Conservation (phyloP, 2,888 invertebrate species). For the Agriopis marginaria region DNA sequence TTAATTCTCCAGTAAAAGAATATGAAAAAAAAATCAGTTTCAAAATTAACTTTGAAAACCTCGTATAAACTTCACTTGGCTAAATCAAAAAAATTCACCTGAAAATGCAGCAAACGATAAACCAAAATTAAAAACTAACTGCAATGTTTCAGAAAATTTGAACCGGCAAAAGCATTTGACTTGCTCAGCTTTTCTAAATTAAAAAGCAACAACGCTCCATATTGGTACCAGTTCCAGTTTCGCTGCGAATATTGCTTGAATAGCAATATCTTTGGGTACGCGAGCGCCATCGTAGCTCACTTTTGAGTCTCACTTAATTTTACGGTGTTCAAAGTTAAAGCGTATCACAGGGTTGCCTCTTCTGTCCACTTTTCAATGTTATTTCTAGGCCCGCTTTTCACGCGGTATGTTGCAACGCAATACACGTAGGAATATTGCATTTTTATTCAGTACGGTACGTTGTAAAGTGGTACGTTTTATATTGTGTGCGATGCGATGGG, state of each 20-base stretch:
- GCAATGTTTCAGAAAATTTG: conserved; percentile 9
- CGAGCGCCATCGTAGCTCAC: conserved; percentile 37
- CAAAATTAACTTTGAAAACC: not conserved
- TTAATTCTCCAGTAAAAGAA: not conserved
- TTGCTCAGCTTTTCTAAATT: conserved; percentile 25
- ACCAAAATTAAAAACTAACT: conserved; percentile 30
- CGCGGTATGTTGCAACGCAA: conserved; percentile 51
- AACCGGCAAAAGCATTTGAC: conserved; percentile 24
- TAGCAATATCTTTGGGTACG: conserved; percentile 41
- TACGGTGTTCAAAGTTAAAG: conserved; percentile 61
- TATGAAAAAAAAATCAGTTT: too few species aligned
- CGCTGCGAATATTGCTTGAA: conserved; percentile 32
- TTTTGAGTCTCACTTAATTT: conserved; percentile 59
- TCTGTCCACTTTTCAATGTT: conserved; percentile 59
- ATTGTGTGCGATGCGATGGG: conserved; percentile 43
- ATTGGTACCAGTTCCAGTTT: conserved; percentile 20
- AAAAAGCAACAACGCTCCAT: conserved; percentile 32
- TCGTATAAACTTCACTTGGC: not conserved
- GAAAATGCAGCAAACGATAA: conserved; percentile 11
- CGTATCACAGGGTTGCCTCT: conserved; percentile 48
- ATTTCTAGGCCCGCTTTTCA: conserved; percentile 55
- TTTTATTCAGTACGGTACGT: conserved; percentile 57
- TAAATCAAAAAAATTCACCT: conserved; percentile 1
- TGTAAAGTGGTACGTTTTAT: conserved; percentile 48
- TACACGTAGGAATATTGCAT: conserved; percentile 59